Conservation (phyloP, 1,140 invertebrate genomes). For the Bombus polaris region DNA sequence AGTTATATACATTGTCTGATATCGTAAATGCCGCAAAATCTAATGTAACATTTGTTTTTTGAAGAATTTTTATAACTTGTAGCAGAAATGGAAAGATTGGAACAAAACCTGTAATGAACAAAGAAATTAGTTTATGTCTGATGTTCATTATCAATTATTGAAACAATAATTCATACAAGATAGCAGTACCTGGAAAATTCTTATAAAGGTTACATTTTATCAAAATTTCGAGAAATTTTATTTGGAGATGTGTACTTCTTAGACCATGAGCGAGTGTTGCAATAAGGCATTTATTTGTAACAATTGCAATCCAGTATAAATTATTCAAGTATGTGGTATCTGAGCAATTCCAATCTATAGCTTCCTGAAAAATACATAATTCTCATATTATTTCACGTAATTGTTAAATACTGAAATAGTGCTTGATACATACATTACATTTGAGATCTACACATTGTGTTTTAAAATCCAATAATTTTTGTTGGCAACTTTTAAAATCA, state of each 20-base stretch:
- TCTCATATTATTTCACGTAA: conserved; percentile 19
- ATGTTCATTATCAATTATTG: background rate
- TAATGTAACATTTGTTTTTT: conserved; percentile 73
- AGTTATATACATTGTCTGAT: conserved; percentile 69
- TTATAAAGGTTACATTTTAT: conserved; percentile 82
- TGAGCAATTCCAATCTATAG: conserved; percentile 74
- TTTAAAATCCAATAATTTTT: conserved; percentile 72
- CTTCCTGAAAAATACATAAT: conserved; percentile 68
- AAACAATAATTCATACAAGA: conserved; percentile 18
- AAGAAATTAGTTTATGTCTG: conserved; percentile 29
- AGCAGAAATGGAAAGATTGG: conserved; percentile 83
- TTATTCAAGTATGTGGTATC: conserved; percentile 74
- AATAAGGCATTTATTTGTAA: conserved; percentile 83
- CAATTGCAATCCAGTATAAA: conserved; percentile 83
- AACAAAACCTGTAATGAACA: conserved; percentile 76
- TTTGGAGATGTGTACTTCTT: conserved; percentile 83
- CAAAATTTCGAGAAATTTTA: conserved; percentile 83
- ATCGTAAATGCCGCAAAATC: conserved; percentile 73
- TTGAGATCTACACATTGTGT: conserved; percentile 68
- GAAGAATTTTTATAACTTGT: conserved; percentile 82
- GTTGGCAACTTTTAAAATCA: conserved; percentile 71
- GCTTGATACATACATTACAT: conserved; percentile 68
- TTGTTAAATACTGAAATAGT: conserved; percentile 71
- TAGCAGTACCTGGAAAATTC: conserved; percentile 81
- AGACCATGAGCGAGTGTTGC: conserved; percentile 83